These are phyloP conservation scores for Zeuzera pyrina DNA, from an alignment of 2,888 invertebrate species.

Conservation along the genomic window DNA sequence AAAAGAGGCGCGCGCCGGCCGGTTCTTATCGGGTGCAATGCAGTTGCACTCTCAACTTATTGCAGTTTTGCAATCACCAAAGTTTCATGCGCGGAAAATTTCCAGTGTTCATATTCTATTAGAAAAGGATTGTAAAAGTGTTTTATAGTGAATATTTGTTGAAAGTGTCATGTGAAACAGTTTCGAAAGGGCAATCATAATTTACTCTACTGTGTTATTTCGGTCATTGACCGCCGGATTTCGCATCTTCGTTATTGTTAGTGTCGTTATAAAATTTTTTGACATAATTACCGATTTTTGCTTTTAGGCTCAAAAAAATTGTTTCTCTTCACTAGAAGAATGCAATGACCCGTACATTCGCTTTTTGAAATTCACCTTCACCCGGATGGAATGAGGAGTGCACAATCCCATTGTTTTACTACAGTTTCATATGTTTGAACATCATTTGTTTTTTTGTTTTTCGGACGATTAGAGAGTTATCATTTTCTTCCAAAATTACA, in stretches of 20 bases:
- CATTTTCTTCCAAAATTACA: conserved; percentile 72
- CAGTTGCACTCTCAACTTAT: conserved; percentile 73
- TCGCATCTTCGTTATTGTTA: conserved; percentile 59
- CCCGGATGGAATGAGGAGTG: conserved; percentile 71
- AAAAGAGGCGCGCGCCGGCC: conserved; percentile 68
- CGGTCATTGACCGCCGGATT: conserved; percentile 73
- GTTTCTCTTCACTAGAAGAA: conserved; percentile 61
- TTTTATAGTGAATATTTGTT: conserved; percentile 52
- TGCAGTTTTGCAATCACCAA: conserved; percentile 70
- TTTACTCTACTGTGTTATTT: conserved; percentile 66
- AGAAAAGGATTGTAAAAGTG: conserved; percentile 48
- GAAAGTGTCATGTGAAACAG: conserved; percentile 57
- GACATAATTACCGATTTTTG: conserved; percentile 49
- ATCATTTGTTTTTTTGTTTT: conserved; percentile 74
- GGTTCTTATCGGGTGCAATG: conserved; percentile 72
- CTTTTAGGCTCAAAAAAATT: conserved; percentile 50
- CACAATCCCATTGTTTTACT: conserved; percentile 70
- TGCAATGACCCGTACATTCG: conserved; percentile 62
- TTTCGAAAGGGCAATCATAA: conserved; percentile 54
- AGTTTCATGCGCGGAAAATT: conserved; percentile 69
- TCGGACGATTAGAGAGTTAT: conserved; percentile 69
- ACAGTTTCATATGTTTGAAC: conserved; percentile 71
- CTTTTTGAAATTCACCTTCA: conserved; percentile 65
- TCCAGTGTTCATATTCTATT: conserved; percentile 46
- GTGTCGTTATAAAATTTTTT: conserved; percentile 46